A percentile compares a stretch with the other conserved stretches of the same genome.
These are phyloP conservation scores for Tarsius wallacei DNA, from an alignment of 2,797 vertebrate species.

Conservation along the genomic window DNA sequence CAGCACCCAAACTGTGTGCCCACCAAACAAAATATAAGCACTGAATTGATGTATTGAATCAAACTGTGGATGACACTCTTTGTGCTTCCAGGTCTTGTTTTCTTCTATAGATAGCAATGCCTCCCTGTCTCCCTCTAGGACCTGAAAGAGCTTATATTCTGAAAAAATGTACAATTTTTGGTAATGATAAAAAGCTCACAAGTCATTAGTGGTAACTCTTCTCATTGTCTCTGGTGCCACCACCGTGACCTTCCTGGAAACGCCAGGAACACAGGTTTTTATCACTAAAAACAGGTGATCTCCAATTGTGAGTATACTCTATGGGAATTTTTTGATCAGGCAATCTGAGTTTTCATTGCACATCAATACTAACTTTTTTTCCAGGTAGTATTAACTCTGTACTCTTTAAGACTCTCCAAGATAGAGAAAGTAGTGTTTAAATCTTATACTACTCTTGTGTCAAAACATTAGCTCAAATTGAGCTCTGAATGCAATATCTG, in stretches of 20 bases:
- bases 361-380: not conserved
- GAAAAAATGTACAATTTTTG: not conserved
- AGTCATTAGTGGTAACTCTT: not conserved
- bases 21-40: not conserved
- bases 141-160: not conserved
- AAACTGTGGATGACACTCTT: not conserved
- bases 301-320: not conserved
- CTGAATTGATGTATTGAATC: not conserved
- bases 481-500: not conserved
- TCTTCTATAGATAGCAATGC: not conserved
- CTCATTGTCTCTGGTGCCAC: not conserved
- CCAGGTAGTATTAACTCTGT: not conserved
- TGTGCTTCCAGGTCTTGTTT: not conserved
- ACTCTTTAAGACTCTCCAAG: not conserved
- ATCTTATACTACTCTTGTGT: not conserved
- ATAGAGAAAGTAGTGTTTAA: not conserved
- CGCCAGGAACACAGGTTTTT: not conserved
- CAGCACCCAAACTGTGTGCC: not conserved
- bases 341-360: not conserved
- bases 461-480: not conserved
- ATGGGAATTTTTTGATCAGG: constrained; percentile 1
- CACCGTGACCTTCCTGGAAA: not conserved
- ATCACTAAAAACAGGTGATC: not conserved
- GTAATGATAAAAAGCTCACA: accelerated
- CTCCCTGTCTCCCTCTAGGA: not conserved